These are phyloP conservation scores for Megastigmus dorsalis DNA, from an alignment of 2,888 invertebrate species.

Conservation along the genomic window DNA sequence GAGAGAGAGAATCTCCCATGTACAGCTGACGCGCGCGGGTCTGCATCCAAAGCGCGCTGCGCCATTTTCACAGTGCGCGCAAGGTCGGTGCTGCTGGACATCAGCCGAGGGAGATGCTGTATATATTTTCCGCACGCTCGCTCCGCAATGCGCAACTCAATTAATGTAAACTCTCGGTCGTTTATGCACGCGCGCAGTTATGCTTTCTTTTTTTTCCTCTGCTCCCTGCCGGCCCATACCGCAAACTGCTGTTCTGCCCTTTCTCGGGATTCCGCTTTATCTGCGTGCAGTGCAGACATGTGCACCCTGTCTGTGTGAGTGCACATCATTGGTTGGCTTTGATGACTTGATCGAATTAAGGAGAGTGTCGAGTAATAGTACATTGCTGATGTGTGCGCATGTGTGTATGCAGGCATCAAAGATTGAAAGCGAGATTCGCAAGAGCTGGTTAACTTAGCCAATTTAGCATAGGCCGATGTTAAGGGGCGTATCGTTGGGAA, in stretches of 20 bases:
- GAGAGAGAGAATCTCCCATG: no score
- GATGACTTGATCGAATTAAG: constrained; percentile 9
- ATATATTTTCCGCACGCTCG: neutral
- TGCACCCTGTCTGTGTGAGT: no score
- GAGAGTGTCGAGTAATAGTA: no score
- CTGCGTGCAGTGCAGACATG: neutral
- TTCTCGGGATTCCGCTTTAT: neutral
- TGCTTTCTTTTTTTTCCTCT: neutral
- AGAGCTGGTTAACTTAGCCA: neutral
- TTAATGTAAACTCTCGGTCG: neutral
- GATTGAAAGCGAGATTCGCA: neutral
- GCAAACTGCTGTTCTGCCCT: neutral
- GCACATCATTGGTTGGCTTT: no score
- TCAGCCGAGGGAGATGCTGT: neutral
- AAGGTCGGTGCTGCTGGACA: neutral
- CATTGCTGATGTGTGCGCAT: no score
- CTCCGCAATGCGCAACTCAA: constrained; percentile 13
- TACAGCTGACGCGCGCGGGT: no score
- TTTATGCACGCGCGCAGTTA: neutral
- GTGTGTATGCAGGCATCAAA: neutral
- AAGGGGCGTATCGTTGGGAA: no score
- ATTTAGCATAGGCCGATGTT: no score
- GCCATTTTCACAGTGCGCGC: no score
- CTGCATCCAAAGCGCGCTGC: neutral
- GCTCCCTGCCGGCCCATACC: no score